Conservation (phyloP, 2,888 invertebrate species). For the Thalpophila matura region DNA sequence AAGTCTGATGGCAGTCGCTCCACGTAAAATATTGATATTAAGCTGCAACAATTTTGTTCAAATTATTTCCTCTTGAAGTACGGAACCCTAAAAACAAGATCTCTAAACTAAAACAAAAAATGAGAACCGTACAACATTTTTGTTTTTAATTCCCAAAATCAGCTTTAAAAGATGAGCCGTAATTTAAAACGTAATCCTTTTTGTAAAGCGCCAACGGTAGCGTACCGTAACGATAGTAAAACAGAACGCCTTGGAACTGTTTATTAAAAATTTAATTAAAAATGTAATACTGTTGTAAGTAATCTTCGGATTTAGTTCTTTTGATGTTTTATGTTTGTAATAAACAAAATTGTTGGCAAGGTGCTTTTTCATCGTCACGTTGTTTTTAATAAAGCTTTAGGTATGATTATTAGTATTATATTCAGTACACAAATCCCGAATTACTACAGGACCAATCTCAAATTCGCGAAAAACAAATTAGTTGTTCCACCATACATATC, state of each 20-base stretch:
- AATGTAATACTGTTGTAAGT: conserved; percentile 53
- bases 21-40: too few species aligned
- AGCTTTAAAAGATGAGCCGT: conserved; percentile 19
- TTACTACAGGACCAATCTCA: too few species aligned
- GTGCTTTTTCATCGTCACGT: conserved; percentile 23
- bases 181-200: conserved; percentile 59
- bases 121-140: too few species aligned
- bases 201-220: conserved; percentile 6
- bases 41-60: too few species aligned
- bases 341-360: conserved; percentile 43
- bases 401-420: too few species aligned
- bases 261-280: conserved; percentile 69
- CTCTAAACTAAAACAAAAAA: too few species aligned
- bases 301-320: conserved; percentile 61
- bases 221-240: conserved; percentile 52
- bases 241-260: conserved; percentile 53
- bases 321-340: conserved; percentile 48
- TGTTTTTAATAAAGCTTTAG: conserved; percentile 22
- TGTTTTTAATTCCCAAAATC: conserved; percentile 13
- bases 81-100: too few species aligned
- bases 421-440: too few species aligned
- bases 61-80: too few species aligned
- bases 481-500: too few species aligned
- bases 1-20: too few species aligned
- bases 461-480: too few species aligned